Conservation (phyloP, 2,797 vertebrate genomes). For the Alfaro cultratus region DNA sequence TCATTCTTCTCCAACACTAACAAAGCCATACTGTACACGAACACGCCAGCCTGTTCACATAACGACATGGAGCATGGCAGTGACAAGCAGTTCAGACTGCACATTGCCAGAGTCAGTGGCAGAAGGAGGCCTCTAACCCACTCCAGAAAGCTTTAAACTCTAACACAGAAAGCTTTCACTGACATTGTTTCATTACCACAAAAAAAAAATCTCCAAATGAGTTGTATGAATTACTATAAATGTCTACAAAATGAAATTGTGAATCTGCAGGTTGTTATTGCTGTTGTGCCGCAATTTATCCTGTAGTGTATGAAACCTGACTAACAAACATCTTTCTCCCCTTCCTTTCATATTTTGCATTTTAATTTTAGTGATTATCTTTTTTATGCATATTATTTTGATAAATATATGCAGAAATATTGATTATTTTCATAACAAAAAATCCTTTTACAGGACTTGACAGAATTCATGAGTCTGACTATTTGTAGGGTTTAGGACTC, state of each 20-base stretch:
- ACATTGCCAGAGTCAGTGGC: constrained; percentile 54
- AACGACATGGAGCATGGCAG: constrained; percentile 57
- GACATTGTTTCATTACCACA: constrained; percentile 11
- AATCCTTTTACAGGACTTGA: neutral
- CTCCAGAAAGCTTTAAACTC: no score
- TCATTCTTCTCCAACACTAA: constrained; percentile 31
- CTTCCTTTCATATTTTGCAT: neutral
- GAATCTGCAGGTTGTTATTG: constrained; percentile 22
- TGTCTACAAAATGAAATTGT: constrained; percentile 15
- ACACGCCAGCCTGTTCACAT: constrained; percentile 57
- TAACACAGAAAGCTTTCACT: constrained; percentile 5
- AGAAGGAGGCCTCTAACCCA: constrained; percentile 34
- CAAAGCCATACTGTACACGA: constrained; percentile 63
- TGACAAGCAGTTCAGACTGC: constrained; percentile 58
- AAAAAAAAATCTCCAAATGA: constrained; percentile 8
- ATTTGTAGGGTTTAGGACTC: neutral
- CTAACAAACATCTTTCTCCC: neutral
- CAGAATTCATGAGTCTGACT: neutral
- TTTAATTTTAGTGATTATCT: neutral
- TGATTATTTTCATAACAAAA: neutral
- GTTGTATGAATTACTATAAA: constrained; percentile 21
- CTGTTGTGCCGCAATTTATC: constrained; percentile 12
- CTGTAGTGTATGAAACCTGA: neutral
- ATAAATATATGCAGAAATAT: neutral
- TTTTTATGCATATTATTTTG: neutral